Evolutionary conservation across 2,113 vertebrate species (phyloP).

Genomic region (Microcebus ravelobensis): DNA sequence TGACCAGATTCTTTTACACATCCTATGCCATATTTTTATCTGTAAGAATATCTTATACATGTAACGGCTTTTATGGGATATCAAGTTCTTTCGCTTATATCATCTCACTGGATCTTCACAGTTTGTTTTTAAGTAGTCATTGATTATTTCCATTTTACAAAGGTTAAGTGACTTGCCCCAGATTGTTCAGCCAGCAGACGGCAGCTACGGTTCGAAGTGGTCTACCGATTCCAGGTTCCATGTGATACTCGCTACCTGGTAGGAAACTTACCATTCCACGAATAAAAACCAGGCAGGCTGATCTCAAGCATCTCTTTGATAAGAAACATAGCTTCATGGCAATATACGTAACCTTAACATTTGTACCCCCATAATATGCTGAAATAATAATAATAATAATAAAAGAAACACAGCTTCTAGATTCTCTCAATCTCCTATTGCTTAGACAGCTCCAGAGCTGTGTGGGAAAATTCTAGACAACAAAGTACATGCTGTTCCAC

Average conservation of each 20-base stretch:
- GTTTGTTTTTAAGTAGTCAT: background rate
- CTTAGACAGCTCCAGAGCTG: background rate
- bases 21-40: background rate
- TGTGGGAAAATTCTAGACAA: background rate
- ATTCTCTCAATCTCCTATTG: background rate
- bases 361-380: too few relatives aligned
- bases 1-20: background rate
- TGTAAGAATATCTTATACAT: background rate
- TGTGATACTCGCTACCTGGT: accelerated
- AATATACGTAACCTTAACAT: too few relatives aligned
- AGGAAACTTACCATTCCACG: background rate
- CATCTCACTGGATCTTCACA: background rate
- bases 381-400: too few relatives aligned
- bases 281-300: background rate
- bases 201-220: background rate
- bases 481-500: too few relatives aligned
- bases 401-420: background rate
- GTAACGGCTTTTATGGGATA: background rate
- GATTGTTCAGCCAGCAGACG: background rate
- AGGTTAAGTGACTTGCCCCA: background rate
- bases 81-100: background rate
- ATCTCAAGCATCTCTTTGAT: background rate
- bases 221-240: background rate
- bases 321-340: background rate
- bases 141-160: background rate